These are phyloP conservation scores for Osmerus mordax DNA, from an alignment of 2,113 vertebrate species.

Conservation along the genomic window DNA sequence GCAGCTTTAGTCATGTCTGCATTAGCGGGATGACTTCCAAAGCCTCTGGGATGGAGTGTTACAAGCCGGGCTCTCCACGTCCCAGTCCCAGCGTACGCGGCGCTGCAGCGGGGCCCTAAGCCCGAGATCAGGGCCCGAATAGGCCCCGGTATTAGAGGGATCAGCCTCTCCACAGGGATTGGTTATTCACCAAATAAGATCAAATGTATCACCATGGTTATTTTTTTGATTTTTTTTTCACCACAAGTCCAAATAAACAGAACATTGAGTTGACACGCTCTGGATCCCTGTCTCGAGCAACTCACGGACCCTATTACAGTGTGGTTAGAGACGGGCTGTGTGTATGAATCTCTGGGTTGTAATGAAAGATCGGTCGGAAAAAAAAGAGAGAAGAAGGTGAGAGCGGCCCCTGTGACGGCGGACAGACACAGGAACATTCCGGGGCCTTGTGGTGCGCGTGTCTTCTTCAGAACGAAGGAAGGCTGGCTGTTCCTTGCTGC, in stretches of 20 bases:
- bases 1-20: constrained; percentile 75
- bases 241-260: constrained; percentile 39
- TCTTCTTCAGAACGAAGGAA: constrained; percentile 22
- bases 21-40: constrained; percentile 72
- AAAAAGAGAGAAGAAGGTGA: background rate
- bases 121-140: constrained; percentile 66
- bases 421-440: background rate
- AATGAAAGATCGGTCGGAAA: background rate
- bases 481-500: constrained; percentile 52
- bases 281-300: no score
- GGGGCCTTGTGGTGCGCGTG: background rate
- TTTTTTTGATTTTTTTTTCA: constrained; percentile 29
- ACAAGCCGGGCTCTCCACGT: constrained; percentile 47
- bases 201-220: constrained; percentile 36
- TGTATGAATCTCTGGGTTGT: background rate
- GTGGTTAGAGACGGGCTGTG: constrained; percentile 17
- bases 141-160: constrained; percentile 62
- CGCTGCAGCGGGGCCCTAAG: constrained; percentile 59
- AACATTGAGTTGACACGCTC: background rate
- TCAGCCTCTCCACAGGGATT: constrained; percentile 54
- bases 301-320: constrained; percentile 21
- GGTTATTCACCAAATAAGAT: constrained; percentile 51
- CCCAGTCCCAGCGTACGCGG: constrained; percentile 48
- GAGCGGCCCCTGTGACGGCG: background rate
- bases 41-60: constrained; percentile 65